A percentile compares a stretch with the other conserved stretches of the same genome.
These are phyloP conservation scores for Antheraea assamensis DNA, from an alignment of 2,888 invertebrate genomes.

Conservation along the genomic window DNA sequence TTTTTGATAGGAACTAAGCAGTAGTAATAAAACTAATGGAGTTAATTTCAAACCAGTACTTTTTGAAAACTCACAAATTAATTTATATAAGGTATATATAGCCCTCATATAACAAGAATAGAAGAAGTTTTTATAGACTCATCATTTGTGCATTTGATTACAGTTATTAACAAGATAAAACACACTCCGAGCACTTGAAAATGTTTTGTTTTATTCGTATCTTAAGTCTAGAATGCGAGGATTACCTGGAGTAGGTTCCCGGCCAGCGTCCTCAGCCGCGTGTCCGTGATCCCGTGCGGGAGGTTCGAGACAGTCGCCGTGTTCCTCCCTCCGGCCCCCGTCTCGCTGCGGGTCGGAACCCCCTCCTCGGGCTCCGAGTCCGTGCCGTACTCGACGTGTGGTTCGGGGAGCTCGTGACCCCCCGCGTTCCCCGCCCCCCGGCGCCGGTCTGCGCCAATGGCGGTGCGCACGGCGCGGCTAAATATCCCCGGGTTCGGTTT, in stretches of 20 bases:
- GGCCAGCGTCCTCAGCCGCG: slow-evolving; percentile 66
- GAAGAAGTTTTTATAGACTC: too few relatives aligned
- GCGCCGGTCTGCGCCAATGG: slow-evolving; percentile 46
- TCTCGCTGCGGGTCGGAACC: slow-evolving; percentile 4
- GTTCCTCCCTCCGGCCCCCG: slow-evolving; percentile 25
- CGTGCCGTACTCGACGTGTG: slow-evolving; percentile 50
- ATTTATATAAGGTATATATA: too few relatives aligned
- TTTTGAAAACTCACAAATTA: too few relatives aligned
- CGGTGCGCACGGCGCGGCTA: slow-evolving; percentile 66
- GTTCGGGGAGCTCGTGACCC: slow-evolving; percentile 44
- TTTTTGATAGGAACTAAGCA: too few relatives aligned
- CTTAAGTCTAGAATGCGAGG: neutral
- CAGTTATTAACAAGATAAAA: neutral
- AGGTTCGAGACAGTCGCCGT: slow-evolving; percentile 59
- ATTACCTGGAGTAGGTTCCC: slow-evolving; percentile 75
- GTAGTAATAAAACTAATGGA: too few relatives aligned
- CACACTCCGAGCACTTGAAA: neutral
- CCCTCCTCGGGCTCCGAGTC: slow-evolving; percentile 48
- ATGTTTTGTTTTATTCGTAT: neutral
- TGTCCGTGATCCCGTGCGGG: slow-evolving; percentile 75
- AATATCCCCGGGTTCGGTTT: slow-evolving; percentile 67
- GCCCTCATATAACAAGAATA: too few relatives aligned
- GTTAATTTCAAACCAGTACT: too few relatives aligned
- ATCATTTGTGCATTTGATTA: too few relatives aligned
- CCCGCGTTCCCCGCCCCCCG: slow-evolving; percentile 41